These are phyloP conservation scores for Copsychus sechellarum DNA, from an alignment of 2,113 vertebrate genomes.

Conservation along the genomic window DNA sequence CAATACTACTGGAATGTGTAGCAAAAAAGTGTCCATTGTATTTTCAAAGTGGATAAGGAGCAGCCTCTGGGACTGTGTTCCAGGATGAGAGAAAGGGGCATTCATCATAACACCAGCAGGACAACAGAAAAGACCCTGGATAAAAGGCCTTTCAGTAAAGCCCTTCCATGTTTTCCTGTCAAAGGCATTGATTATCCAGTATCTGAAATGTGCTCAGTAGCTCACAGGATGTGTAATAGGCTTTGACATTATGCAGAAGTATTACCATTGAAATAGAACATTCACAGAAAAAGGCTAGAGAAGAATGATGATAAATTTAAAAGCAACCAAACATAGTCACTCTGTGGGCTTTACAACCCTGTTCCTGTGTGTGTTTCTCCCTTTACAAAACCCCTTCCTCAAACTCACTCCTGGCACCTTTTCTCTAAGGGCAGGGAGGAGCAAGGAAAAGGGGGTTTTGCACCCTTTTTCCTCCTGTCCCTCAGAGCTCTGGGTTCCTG, in stretches of 20 bases:
- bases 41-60: not conserved
- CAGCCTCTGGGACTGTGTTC: not conserved
- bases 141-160: not conserved
- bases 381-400: not conserved
- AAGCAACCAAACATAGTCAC: not conserved
- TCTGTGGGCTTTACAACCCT: not conserved
- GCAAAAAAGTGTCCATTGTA: not conserved
- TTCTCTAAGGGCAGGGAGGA: accelerated
- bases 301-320: not conserved
- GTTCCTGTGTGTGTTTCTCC: not conserved
- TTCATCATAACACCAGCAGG: not conserved
- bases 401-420: accelerated
- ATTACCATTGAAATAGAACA: not conserved
- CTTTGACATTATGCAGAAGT: not conserved
- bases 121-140: not conserved
- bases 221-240: not conserved
- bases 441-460: accelerated
- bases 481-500: not conserved
- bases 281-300: not conserved
- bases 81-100: not conserved
- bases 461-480: not conserved
- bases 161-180: not conserved
- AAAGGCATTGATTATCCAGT: not conserved
- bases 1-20: not conserved
- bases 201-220: not conserved